Conservation (phyloP, 1,140 invertebrate genomes). For the Armadillidium nasatum region DNA sequence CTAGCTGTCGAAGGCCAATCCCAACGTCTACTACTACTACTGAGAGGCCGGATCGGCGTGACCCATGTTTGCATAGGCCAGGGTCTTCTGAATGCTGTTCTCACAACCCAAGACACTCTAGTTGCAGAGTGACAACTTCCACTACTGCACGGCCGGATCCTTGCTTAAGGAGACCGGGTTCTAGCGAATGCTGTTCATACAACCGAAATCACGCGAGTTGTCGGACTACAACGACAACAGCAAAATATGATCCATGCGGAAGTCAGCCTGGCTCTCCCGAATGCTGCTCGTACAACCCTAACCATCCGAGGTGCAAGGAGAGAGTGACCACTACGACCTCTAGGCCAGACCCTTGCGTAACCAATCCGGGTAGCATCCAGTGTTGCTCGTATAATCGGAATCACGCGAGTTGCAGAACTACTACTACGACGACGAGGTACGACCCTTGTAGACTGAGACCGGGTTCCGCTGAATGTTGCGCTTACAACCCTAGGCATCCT, state of each 20-base stretch:
- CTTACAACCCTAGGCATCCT: slow-evolving; percentile 1
- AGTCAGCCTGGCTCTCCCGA: slow-evolving; percentile 18
- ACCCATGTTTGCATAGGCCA: background rate
- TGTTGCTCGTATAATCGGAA: slow-evolving; percentile 32
- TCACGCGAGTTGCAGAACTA: slow-evolving; percentile 28
- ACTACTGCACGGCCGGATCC: slow-evolving; percentile 16
- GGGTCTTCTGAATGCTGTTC: slow-evolving; percentile 10
- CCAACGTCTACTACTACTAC: slow-evolving; percentile 3
- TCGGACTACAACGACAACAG: background rate
- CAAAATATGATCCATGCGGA: slow-evolving; percentile 3
- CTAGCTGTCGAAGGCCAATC: slow-evolving; percentile 22
- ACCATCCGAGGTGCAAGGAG: slow-evolving; percentile 11
- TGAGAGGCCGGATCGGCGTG: background rate
- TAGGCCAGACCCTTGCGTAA: background rate
- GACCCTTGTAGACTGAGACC: slow-evolving; percentile 8
- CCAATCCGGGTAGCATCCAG: slow-evolving; percentile 13
- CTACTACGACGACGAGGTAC: slow-evolving; percentile 28
- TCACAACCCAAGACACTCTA: background rate
- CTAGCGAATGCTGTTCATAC: slow-evolving; percentile 23
- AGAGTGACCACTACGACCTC: slow-evolving; percentile 12
- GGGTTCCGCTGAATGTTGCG: slow-evolving; percentile 14
- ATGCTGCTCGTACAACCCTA: slow-evolving; percentile 18
- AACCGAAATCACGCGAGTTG: slow-evolving; percentile 20
- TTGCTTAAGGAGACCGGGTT: slow-evolving; percentile 24
- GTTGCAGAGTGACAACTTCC: slow-evolving; percentile 8